phyloP scores from a whole-genome alignment of 2,888 invertebrate species.

The Apamea crenata region DNA sequence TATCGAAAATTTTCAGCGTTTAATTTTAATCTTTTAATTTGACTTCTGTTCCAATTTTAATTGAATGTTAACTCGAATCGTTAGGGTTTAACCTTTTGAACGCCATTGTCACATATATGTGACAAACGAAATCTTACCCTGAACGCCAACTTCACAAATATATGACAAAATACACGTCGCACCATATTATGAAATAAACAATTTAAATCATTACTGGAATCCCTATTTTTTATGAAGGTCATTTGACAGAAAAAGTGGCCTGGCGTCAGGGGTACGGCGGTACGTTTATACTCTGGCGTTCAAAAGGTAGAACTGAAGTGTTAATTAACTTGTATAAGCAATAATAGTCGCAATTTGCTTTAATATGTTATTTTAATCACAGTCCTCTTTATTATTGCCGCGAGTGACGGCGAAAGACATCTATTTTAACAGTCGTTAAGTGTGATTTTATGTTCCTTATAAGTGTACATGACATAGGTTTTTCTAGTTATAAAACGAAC shows the following conservation, averaged over 20 bases:
- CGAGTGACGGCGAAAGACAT: neutral
- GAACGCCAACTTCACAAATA: too few relatives aligned
- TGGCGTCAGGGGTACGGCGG: too few relatives aligned
- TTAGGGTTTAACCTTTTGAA: neutral
- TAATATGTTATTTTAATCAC: neutral
- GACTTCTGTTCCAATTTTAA: neutral
- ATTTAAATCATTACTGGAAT: too few relatives aligned
- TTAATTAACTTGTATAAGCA: neutral
- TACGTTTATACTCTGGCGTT: too few relatives aligned
- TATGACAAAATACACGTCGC: too few relatives aligned
- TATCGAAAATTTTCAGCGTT: neutral
- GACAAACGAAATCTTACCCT: too few relatives aligned
- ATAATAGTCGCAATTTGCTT: neutral
- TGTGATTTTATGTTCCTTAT: neutral
- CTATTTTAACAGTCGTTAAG: neutral
- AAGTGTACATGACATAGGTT: neutral
- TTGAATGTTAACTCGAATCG: neutral
- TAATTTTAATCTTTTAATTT: neutral
- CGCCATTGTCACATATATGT: too few relatives aligned
- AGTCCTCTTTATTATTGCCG: neutral
- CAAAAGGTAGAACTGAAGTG: neutral
- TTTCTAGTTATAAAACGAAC: conserved; percentile 1
- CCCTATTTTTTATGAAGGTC: too few relatives aligned
- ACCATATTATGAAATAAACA: too few relatives aligned
- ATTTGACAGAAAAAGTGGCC: too few relatives aligned